Percentiles rank a stretch among this genome's conserved stretches.
Evolutionary conservation across 2,113 vertebrate genomes (phyloP).

Genomic region (Pterocles orientalis): DNA sequence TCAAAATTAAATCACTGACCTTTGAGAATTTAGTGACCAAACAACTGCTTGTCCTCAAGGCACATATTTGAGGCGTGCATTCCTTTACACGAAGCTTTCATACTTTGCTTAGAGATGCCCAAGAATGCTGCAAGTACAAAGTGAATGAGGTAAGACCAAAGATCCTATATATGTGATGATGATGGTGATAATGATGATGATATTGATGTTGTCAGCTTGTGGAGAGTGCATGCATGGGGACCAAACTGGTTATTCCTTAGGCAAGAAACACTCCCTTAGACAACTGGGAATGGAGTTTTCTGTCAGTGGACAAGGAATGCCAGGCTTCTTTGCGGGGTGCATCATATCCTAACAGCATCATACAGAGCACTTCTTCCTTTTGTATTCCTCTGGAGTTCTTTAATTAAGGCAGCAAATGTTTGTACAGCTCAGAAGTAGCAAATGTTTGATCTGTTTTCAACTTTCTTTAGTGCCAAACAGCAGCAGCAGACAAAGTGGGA

Average conservation of each 20-base stretch:
- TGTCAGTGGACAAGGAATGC: neutral
- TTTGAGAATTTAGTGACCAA: constrained; percentile 61
- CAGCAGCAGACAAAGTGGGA: neutral
- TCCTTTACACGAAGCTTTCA: neutral
- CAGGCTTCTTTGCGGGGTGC: neutral
- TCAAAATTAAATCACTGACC: constrained; percentile 50
- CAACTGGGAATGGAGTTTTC: neutral
- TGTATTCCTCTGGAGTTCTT: neutral
- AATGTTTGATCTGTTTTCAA: neutral
- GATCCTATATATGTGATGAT: neutral
- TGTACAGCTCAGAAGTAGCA: neutral
- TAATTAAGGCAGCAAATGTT: neutral
- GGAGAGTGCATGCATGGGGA: neutral
- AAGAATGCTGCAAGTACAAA: neutral
- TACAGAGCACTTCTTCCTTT: neutral
- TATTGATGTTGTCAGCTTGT: neutral
- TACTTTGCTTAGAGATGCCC: neutral
- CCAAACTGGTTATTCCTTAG: neutral
- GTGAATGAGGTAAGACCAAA: constrained; percentile 50
- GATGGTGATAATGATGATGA: neutral
- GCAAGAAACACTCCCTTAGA: neutral
- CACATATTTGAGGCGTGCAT: neutral
- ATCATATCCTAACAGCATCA: neutral
- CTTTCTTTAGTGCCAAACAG: neutral
- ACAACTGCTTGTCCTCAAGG: constrained; percentile 10